Base-by-base conservation (phyloP, 1,140 invertebrate species). In the Aphelinus atriplicis region DNA sequence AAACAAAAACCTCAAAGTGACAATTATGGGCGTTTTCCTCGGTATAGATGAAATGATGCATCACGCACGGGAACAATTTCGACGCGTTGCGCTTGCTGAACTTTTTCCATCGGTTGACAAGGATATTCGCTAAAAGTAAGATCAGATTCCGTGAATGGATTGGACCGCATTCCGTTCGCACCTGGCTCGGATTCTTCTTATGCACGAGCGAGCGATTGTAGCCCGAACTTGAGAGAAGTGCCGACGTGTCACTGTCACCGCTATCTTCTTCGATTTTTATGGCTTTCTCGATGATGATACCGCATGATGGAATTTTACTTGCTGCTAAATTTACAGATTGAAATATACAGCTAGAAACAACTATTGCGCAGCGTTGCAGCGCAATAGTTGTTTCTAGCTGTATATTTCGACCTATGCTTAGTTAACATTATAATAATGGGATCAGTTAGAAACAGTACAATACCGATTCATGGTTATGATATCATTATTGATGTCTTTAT, bases 151-250 rank as follows among this genome's bases (percentile, higher is more conserved):
- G 80, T 81, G 83, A 87, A 87, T 83, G 85, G 83, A 86, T 86
- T 86, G 84, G 83, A 86, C 84, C 62, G 85, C 85, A 87, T 87
- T 87, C 85, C 84, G 80, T 87, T 87, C 86, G 85, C 86, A 86
- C 86, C 85, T 87, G 85, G 81, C 75, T 80, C 81, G 78, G 80
- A 2, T 78, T 77, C 81, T 83, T 84, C 85, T 85, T 85, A 81
- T 80, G 69, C 75, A 69, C 7, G 6, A 2, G 9, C 43, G 51
- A 26, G 4, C 51, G 51, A 6, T 53, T 4, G 51, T 9, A 53
- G 4, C 51, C 9, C 9, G 51, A 26, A 26, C 26, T 26, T 10
- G 61, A 65, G 1, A 26, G 47, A 65, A 62, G 61, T 26, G 45
- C 67, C 45, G 26, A 69, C 67, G 56, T 60, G 51, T 4, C 5